Conservation (phyloP, 2,113 vertebrate genomes). For the Pongo pygmaeus region DNA sequence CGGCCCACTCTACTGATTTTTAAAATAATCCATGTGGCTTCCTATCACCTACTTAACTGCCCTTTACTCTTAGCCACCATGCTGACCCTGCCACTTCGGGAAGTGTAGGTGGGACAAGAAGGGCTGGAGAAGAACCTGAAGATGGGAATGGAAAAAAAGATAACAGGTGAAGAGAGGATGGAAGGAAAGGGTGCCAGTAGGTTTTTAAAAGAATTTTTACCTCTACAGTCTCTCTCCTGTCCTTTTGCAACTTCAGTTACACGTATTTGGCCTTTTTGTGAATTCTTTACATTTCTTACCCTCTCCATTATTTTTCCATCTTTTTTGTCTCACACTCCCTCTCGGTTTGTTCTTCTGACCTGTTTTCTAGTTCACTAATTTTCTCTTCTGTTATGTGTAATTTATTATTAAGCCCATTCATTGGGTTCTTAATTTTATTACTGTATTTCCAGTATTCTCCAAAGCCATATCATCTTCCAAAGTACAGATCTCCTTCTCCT, state of each 20-base stretch:
- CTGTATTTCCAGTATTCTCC: neutral
- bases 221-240: neutral
- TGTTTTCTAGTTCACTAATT: neutral
- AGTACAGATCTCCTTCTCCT: neutral
- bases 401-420: neutral
- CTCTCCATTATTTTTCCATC: neutral
- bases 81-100: neutral
- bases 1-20: neutral
- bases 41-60: neutral
- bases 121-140: neutral
- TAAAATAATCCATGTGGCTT: neutral
- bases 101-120: neutral
- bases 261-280: neutral
- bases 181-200: neutral
- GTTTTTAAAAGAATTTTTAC: neutral
- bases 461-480: neutral
- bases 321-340: neutral
- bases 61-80: neutral
- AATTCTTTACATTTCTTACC: neutral
- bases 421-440: neutral
- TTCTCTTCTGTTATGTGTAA: neutral
- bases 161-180: neutral
- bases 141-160: neutral
- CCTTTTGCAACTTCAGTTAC: neutral
- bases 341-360: neutral